A percentile compares a stretch with the other conserved stretches of the same genome.
Evolutionary conservation across 2,797 vertebrate genomes (phyloP).

Genomic region (Eremophila alpestris): DNA sequence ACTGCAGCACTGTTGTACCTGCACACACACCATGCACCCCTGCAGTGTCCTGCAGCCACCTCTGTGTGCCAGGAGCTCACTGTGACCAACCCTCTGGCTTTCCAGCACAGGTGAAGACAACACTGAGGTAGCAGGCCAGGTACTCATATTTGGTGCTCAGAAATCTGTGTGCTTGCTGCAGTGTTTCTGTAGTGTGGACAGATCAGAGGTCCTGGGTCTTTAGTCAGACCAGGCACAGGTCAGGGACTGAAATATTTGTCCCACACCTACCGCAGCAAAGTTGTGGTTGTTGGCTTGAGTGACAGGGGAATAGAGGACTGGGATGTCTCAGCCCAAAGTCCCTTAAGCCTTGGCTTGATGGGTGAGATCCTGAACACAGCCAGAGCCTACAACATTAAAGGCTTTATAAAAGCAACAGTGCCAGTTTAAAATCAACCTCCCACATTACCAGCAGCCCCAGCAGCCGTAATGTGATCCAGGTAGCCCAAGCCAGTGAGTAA

Average conservation of each 20-base stretch:
- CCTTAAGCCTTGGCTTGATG: constrained; percentile 35
- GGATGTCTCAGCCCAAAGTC: not conserved
- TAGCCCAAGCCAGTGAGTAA: constrained; percentile 21
- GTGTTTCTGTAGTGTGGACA: not conserved
- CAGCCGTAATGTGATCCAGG: constrained; percentile 51
- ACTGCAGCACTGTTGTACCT: rapidly evolving
- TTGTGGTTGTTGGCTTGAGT: not conserved
- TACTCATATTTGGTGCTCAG: not conserved
- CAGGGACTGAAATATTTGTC: not conserved
- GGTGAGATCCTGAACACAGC: not conserved
- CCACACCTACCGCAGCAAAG: not conserved
- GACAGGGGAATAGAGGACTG: not conserved
- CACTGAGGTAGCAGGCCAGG: not conserved
- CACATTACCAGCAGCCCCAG: not conserved
- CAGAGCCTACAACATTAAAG: constrained; percentile 10
- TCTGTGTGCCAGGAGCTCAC: not conserved
- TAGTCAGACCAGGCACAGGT: not conserved
- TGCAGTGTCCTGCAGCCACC: not conserved
- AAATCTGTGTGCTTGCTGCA: not conserved
- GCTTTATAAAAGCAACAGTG: constrained; percentile 60
- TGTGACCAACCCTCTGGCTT: not conserved
- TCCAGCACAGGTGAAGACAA: not conserved
- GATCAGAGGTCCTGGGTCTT: not conserved
- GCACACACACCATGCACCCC: not conserved
- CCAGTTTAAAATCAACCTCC: constrained; percentile 31